Conservation (phyloP, 2,113 vertebrate genomes). For the Urocolius indicus region DNA sequence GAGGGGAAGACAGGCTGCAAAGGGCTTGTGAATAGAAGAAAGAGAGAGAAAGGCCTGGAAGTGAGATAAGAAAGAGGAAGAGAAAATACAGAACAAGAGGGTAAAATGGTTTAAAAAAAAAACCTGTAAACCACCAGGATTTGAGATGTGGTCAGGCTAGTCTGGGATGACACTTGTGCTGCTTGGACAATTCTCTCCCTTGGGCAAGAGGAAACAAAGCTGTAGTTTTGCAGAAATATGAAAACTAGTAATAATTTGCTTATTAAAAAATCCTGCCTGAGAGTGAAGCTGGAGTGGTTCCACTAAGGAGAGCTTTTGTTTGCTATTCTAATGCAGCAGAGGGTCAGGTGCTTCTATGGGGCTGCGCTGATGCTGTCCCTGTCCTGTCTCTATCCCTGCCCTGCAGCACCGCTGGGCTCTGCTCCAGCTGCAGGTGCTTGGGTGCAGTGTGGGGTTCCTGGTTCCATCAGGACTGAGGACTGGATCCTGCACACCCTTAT, state of each 20-base stretch:
- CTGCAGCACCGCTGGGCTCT: neutral
- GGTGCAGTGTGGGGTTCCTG: neutral
- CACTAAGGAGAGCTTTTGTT: neutral
- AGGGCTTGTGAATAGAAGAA: neutral
- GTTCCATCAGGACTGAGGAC: fast-evolving
- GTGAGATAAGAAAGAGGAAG: neutral
- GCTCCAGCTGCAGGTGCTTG: neutral
- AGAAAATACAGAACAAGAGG: neutral
- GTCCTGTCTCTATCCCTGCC: neutral
- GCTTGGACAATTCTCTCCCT: neutral
- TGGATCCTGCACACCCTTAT: neutral
- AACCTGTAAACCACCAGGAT: neutral
- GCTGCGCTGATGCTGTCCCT: neutral
- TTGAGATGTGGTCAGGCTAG: neutral
- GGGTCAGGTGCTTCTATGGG: neutral
- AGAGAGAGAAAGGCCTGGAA: neutral
- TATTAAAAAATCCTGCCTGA: neutral
- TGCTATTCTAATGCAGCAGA: neutral
- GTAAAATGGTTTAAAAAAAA: neutral
- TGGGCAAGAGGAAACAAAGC: neutral
- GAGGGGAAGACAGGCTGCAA: neutral
- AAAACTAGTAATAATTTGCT: neutral
- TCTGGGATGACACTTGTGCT: neutral
- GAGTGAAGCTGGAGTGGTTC: neutral
- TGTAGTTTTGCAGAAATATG: neutral